These are phyloP conservation scores for Ischnura elegans DNA, from an alignment of 2,888 invertebrate species.

Conservation along the genomic window DNA sequence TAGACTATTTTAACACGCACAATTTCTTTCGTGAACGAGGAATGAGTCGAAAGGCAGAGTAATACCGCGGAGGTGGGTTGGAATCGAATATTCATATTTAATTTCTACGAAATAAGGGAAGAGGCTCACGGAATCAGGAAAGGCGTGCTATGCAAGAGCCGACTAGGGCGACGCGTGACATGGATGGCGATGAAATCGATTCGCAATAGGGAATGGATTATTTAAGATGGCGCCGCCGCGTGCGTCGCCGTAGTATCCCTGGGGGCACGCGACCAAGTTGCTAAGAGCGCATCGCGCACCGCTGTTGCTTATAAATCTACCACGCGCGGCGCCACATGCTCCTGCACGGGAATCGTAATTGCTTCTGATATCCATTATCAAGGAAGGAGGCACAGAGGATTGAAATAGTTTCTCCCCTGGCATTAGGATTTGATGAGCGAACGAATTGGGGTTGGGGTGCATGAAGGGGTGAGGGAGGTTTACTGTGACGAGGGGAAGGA, in stretches of 20 bases:
- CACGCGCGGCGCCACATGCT: not conserved
- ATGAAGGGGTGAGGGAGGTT: not conserved
- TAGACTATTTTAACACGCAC: too few relatives aligned
- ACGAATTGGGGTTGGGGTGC: not conserved
- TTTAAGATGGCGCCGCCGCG: not conserved
- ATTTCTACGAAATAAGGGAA: too few relatives aligned
- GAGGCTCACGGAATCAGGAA: not conserved
- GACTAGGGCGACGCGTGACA: not conserved
- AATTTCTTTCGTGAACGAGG: too few relatives aligned
- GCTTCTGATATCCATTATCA: slow-evolving; percentile 38
- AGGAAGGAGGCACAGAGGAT: not conserved
- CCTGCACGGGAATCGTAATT: slow-evolving; percentile 6
- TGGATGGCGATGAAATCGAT: not conserved
- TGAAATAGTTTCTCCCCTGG: too few relatives aligned
- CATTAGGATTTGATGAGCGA: not conserved
- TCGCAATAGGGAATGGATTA: slow-evolving; percentile 4
- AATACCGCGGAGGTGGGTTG: too few relatives aligned
- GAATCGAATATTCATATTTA: too few relatives aligned
- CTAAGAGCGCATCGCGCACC: not conserved
- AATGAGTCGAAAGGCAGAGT: too few relatives aligned
- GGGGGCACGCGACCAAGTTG: slow-evolving; percentile 1
- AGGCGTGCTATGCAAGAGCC: too few relatives aligned
- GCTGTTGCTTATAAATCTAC: not conserved
- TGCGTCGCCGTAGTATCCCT: not conserved
- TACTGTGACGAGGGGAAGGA: not conserved